These are phyloP conservation scores for Babyrousa celebensis DNA, from an alignment of 2,797 vertebrate genomes.

Conservation along the genomic window DNA sequence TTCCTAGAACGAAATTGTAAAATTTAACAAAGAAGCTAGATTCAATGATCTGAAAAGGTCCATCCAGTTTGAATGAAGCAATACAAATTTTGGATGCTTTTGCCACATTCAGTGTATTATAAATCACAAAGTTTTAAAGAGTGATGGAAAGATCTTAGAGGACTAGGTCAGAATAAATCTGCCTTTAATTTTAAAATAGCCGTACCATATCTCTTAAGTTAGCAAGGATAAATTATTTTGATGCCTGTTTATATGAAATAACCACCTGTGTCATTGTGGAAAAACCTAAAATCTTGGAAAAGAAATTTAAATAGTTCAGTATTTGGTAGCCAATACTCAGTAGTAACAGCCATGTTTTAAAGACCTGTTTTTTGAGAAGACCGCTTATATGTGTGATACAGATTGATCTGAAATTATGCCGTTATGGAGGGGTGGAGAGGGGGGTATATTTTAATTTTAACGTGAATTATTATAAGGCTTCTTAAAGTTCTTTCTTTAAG, in stretches of 20 bases:
- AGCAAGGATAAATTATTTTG: background rate
- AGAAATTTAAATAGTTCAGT: background rate
- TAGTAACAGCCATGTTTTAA: background rate
- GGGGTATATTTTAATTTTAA: constrained; percentile 38
- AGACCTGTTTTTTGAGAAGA: background rate
- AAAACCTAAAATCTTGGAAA: constrained; percentile 42
- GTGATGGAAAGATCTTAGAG: background rate
- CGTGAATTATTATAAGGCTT: background rate
- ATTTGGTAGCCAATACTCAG: background rate
- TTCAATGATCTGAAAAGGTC: background rate
- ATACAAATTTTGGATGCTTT: constrained; percentile 1
- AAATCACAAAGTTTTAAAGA: background rate
- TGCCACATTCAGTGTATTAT: background rate
- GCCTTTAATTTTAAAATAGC: constrained; percentile 7
- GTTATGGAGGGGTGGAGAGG: background rate
- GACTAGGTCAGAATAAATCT: background rate
- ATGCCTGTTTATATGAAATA: background rate
- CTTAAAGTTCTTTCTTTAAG: background rate
- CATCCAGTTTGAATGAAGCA: background rate
- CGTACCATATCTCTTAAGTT: background rate
- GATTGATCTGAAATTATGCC: constrained; percentile 4
- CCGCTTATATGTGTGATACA: background rate
- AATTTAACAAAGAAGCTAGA: constrained; percentile 4
- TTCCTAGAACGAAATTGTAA: constrained; percentile 2
- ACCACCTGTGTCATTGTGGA: background rate